These are phyloP conservation scores for Chaunax sp. DNA, from an alignment of 2,797 vertebrate species.

Conservation along the genomic window DNA sequence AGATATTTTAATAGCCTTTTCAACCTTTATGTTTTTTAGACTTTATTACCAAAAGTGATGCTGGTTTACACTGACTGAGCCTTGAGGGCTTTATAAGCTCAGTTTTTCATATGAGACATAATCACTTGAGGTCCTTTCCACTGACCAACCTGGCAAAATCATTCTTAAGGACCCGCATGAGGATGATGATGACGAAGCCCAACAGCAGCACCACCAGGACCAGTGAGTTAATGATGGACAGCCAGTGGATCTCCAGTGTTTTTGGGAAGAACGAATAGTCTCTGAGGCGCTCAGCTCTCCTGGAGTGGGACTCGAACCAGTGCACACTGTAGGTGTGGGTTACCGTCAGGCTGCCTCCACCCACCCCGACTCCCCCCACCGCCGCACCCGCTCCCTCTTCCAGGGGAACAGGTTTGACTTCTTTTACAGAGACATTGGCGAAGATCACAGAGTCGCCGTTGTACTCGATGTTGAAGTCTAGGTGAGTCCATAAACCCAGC, in stretches of 20 bases:
- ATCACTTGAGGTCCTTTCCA: neutral
- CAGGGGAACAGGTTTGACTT: conserved; percentile 91
- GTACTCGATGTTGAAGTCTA: conserved; percentile 94
- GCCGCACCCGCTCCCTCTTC: conserved; percentile 82
- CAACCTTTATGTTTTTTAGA: too few species aligned
- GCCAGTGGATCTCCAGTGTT: conserved; percentile 95
- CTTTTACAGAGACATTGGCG: conserved; percentile 92
- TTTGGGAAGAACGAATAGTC: conserved; percentile 93
- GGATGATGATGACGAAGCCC: conserved; percentile 95
- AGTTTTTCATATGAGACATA: neutral
- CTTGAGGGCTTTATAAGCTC: too few species aligned
- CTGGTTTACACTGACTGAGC: too few species aligned
- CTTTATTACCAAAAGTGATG: too few species aligned
- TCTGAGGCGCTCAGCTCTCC: conserved; percentile 85
- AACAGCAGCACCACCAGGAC: conserved; percentile 93
- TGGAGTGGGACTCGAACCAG: conserved; percentile 88
- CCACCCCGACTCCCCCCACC: conserved; percentile 76
- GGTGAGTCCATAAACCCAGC: conserved; percentile 93
- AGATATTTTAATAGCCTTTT: neutral
- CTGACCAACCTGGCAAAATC: conserved; percentile 89
- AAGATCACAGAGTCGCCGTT: conserved; percentile 90
- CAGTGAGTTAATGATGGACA: conserved; percentile 95
- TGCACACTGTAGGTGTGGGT: conserved; percentile 91
- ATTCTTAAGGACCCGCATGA: conserved; percentile 94
- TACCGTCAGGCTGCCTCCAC: conserved; percentile 78